Base-by-base conservation (phyloP, 2,888 invertebrate genomes). In the Sphaerophoria taeniata region DNA sequence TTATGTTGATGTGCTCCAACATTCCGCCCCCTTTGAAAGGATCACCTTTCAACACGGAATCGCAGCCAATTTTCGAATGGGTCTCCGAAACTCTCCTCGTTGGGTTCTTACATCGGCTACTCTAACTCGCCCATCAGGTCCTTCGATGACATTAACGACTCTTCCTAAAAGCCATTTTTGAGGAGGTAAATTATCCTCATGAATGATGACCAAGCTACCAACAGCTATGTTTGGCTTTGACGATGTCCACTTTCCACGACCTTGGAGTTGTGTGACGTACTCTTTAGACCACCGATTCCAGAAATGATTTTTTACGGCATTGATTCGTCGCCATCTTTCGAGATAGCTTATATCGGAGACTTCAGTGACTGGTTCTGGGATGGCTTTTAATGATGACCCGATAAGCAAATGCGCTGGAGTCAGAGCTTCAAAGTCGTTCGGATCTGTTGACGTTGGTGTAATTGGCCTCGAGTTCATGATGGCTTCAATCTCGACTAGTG, bases 241-340 rank as follows among this genome's bases (percentile, higher is more conserved):
- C 3, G 63, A 5, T 2, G 14, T 16, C 72, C 71, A 65, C n/a
- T 78, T 71, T 31, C 56, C 33, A 39, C 71, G 36, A 36, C 47
- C 11, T 55, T 51, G 49, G 7, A 70, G 33, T 61, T 77, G 70
- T 16, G 34, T 39, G 63, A 60, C 47, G 16, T 39, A 74, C 9
- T 55, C 67, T 33, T 14, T 3, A 4, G 84, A 76, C 84, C 79
- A 80, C n/a, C 61, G 65, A 9, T 75, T 63, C 79, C 78, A 84
- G 24, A 87, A 86, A 2, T 75, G 72, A 12, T 65, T 75, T 51
- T 79, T 84, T 4, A 65, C 75, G 9, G 71, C 84, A 12, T 60
- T 56, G 3, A 84, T 84, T 24, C 72, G 53, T 31, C 79, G 51
- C 75, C 79, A 84, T 47, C 79, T 39, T 45, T 79, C 43, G 11